These are phyloP conservation scores for Sciurus niger DNA, from an alignment of 2,113 vertebrate species.

Conservation along the genomic window DNA sequence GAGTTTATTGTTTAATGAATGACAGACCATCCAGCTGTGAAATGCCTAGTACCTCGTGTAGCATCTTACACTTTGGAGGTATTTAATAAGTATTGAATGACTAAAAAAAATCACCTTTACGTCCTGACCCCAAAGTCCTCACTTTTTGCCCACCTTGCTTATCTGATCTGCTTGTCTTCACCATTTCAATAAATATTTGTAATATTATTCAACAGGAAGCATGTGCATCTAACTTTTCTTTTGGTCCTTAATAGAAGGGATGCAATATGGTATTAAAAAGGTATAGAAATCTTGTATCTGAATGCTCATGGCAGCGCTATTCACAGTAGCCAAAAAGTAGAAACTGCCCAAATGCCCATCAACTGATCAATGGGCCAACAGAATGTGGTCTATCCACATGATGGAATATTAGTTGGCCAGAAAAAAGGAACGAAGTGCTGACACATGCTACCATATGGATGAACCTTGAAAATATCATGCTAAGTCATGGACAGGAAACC, in stretches of 20 bases:
- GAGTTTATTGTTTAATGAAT: not conserved
- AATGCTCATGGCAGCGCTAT: not conserved
- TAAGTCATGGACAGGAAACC: not conserved
- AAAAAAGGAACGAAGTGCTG: not conserved
- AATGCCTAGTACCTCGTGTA: not conserved
- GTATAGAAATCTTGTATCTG: not conserved
- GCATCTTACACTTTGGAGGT: not conserved
- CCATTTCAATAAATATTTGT: not conserved
- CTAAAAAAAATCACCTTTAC: not conserved
- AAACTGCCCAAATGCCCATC: not conserved
- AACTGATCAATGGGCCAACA: not conserved
- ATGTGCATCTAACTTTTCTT: not conserved
- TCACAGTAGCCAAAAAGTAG: not conserved
- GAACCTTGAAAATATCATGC: not conserved
- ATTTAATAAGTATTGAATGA: not conserved
- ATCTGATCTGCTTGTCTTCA: not conserved
- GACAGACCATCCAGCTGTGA: not conserved
- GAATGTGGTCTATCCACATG: rapidly evolving
- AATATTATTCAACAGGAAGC: not conserved
- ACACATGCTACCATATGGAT: rapidly evolving
- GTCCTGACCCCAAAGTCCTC: not conserved
- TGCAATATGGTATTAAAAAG: not conserved
- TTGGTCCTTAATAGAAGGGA: not conserved
- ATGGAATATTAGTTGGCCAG: not conserved
- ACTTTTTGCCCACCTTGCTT: not conserved